Evolutionary conservation across 2,888 invertebrate genomes (phyloP).

Genomic region (Eubasilissa splendida): DNA sequence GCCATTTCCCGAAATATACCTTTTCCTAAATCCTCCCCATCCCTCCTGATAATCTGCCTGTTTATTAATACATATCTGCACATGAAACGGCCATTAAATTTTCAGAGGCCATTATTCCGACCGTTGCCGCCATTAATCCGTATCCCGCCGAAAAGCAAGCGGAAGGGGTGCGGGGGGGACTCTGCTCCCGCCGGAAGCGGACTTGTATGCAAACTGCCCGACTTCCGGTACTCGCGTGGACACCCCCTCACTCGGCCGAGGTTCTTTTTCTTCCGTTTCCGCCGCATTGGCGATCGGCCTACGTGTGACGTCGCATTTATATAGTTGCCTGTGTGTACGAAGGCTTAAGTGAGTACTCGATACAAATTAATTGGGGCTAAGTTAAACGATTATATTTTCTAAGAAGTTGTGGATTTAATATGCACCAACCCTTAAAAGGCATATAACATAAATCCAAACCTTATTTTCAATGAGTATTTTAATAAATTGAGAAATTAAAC

Average conservation of each 20-base stretch:
- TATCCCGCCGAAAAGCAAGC: conserved; percentile 36
- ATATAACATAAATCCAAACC: too few species aligned
- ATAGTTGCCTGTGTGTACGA: too few species aligned
- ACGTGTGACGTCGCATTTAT: neutral
- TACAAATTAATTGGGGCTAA: too few species aligned
- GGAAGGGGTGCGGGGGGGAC: neutral
- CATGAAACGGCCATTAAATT: conserved; percentile 20
- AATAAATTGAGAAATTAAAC: too few species aligned
- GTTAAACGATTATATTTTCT: too few species aligned
- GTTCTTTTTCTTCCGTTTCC: conserved; percentile 5
- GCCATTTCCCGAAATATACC: too few species aligned
- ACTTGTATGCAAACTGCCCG: conserved; percentile 50
- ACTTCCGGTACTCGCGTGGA: conserved; percentile 42
- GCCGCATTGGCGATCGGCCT: conserved; percentile 16
- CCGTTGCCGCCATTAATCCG: conserved; percentile 29
- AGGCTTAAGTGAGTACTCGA: too few species aligned
- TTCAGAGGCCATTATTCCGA: conserved; percentile 11
- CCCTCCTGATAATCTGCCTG: conserved; percentile 23
- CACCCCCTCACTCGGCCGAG: conserved; percentile 17
- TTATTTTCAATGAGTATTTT: too few species aligned
- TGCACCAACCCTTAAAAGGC: too few species aligned
- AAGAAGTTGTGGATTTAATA: too few species aligned
- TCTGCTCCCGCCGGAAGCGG: conserved; percentile 37
- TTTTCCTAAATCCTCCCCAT: neutral
- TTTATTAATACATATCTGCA: conserved; percentile 32